phyloP scores from a whole-genome alignment of 2,797 vertebrate genomes.

The Notolabrus celidotus region DNA sequence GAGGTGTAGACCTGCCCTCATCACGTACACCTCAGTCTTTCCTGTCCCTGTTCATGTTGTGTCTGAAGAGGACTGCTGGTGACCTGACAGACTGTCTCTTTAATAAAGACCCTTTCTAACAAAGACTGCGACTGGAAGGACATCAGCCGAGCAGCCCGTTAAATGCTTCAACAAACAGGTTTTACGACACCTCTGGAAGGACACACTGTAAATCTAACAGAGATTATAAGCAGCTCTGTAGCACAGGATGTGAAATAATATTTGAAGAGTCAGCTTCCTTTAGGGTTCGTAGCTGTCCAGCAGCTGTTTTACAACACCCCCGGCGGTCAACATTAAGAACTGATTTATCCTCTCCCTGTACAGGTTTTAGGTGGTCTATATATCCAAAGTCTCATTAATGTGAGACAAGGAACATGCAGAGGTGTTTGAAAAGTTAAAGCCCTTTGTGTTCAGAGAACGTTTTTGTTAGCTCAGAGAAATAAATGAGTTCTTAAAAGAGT shows the following conservation, averaged over 20 bases:
- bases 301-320: conserved; percentile 39
- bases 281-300: conserved; percentile 16
- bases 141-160: conserved; percentile 33
- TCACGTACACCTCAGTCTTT: too few species aligned
- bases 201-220: conserved; percentile 45
- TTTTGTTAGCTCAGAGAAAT: too few species aligned
- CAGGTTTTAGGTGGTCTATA: conserved; percentile 2
- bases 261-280: conserved; percentile 57
- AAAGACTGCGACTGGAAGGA: conserved; percentile 1
- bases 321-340: conserved; percentile 26
- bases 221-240: conserved; percentile 29
- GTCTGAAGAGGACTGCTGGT: too few species aligned
- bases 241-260: conserved; percentile 55
- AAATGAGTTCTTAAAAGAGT: too few species aligned
- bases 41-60: too few species aligned
- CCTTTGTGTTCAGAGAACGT: too few species aligned
- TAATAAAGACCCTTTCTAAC: not conserved
- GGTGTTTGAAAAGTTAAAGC: too few species aligned
- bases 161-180: conserved; percentile 59
- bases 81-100: too few species aligned
- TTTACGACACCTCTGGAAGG: conserved; percentile 51
- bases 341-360: conserved; percentile 24
- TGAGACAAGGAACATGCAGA: conserved; percentile 4
- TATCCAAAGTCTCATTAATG: conserved; percentile 3
- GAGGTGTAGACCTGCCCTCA: too few species aligned